Evolutionary conservation across 2,113 vertebrate genomes (phyloP), one percentile per base, ranked within the genome.

Genomic region (Seriola rivoliana): DNA sequence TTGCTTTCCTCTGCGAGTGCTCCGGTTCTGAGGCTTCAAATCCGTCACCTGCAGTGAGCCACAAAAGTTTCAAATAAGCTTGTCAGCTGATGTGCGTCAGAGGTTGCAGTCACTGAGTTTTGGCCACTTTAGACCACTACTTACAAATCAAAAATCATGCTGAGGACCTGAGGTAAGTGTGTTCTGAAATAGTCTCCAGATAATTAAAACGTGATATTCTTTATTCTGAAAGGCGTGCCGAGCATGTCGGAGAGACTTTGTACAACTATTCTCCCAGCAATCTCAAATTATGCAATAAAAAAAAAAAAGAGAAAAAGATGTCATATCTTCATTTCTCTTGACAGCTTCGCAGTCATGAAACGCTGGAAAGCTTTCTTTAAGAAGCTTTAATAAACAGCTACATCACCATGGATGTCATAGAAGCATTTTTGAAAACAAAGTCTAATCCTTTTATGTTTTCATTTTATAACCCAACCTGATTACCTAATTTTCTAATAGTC

Each of bases 1-100:
- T 89, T 89, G 77, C 87, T 76, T 89, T 75, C 40, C 16, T 62
- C 68, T 62, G 57, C 4, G 44, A 79, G 70, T 59, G 36, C 50
- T 68, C 75, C 8, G 59, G 17, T 50, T 74, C 57, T 38, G 13
- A 63, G 32, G 60, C 25, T 74, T 71, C 4, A 54, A 71, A 80
- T 80, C 60, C 68, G 54, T 75, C 65, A 68, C 75, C 71, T 68
- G 78, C 52, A 65, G 36, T 57, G 75, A 74, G 29, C 60, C 1
- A 32, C 5, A 44, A 36, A 75, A 11, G 54, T 36, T 64, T 71
- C 38, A 78, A 84, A 83, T 68, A 79, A 74, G 38, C 66, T 55
- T 69, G 73, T 85, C 77, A 48, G 42, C 58, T 54, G 40, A 71
- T 52, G 66, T 70, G 64, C 42, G 48, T 84, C 74, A 75, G 60